These are phyloP conservation scores for Suncus etruscus DNA, from an alignment of 2,113 vertebrate genomes.

Conservation along the genomic window DNA sequence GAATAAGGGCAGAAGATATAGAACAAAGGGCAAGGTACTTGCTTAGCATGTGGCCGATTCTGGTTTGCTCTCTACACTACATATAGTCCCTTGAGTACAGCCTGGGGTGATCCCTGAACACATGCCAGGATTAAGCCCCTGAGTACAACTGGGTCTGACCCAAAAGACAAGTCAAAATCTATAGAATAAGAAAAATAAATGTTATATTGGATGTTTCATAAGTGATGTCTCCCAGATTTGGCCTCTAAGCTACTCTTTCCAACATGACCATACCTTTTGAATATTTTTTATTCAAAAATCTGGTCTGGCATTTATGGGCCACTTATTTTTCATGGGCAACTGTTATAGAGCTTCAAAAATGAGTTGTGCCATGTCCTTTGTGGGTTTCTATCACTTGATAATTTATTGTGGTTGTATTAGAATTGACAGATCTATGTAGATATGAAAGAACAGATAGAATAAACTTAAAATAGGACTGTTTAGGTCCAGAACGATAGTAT, in stretches of 20 bases:
- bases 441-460: background rate
- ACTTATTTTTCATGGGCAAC: background rate
- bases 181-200: conserved; percentile 73
- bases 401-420: background rate
- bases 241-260: background rate
- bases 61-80: too few relatives aligned
- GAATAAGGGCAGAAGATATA: too few relatives aligned
- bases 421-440: background rate
- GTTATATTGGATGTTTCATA: conserved; percentile 66
- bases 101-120: too few relatives aligned
- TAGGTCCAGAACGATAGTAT: too few relatives aligned
- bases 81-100: too few relatives aligned
- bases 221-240: background rate
- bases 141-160: too few relatives aligned
- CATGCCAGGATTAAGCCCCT: too few relatives aligned
- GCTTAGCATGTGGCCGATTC: too few relatives aligned
- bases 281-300: background rate
- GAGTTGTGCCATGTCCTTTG: background rate
- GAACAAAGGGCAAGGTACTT: too few relatives aligned
- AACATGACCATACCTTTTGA: background rate
- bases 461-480: background rate
- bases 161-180: conserved; percentile 75
- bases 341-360: conserved; percentile 15
- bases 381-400: background rate
- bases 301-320: background rate